Base-by-base conservation (phyloP, 2,113 vertebrate species). In the Microcebus ravelobensis region DNA sequence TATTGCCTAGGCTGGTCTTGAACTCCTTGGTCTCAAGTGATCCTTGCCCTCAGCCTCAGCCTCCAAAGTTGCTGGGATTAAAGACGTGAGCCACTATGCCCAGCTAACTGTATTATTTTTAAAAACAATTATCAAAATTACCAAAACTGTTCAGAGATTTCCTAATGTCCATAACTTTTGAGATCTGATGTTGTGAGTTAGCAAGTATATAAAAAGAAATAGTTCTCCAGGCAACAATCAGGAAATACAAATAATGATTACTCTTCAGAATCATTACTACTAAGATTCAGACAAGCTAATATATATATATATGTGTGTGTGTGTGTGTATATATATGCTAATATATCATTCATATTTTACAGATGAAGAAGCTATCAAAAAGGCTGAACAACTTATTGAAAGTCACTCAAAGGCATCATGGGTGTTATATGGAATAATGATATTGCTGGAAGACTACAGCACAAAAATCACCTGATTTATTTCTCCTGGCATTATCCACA, bases 401-500 rank as follows among this genome's bases (percentile, higher is more conserved):
- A 96, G 70, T 70, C 63, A 83, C 27, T 20, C 57, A 73, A 68
- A 94, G 45, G 34, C 65, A 86, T 45, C 20, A 57, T 20, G 67
- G 42, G 63, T 89, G 45, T 87, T 70, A 77, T 87, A 70, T 67
- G 68, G 39, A 92, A 94, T 39, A 70, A 73, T 36, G 63, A 59
- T n/a, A 76, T 50, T 87, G 34, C 31, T 92, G 74, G 83, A 95
- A 92, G 74, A 82, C 61, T 61, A 20, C 4, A 18, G 70, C 3
- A 52, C 48, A 77, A 48, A 77, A 86, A 85, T 68, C 87, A 91
- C 70, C 23, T 57, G 34, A 67, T 90, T 94, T 68, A 81, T 82
- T 94, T 96, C 79, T 79, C 59, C 71, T 96, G 82, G 57, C 63
- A 80, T 80, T 48, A 77, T 21, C n/a, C 45, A 95, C 25, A 55